Evolutionary conservation across 2,113 vertebrate species (phyloP).

Genomic region (Motacilla tschutschensis): DNA sequence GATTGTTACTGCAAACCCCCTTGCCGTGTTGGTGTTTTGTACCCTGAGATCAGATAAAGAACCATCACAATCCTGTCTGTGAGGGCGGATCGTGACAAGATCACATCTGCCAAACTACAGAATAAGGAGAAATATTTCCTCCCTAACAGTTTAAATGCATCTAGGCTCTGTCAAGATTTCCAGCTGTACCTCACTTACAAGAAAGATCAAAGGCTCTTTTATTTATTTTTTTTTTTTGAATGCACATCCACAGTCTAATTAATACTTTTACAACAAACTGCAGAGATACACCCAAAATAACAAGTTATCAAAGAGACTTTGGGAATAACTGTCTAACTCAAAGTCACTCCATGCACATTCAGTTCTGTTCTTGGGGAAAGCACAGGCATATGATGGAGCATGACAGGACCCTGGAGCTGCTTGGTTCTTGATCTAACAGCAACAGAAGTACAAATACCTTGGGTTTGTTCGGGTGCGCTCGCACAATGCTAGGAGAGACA

Average conservation of each 20-base stretch:
- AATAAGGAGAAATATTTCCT: neutral
- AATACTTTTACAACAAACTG: neutral
- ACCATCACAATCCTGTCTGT: too few relatives aligned
- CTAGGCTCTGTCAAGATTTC: neutral
- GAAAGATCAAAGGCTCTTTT: neutral
- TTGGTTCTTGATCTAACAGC: neutral
- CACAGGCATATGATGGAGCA: neutral
- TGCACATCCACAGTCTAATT: neutral
- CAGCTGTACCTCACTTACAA: neutral
- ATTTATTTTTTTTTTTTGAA: neutral
- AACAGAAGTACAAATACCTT: slow-evolving; percentile 75
- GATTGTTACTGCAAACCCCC: too few relatives aligned
- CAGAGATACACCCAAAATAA: neutral
- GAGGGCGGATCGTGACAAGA: neutral
- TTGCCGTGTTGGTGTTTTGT: too few relatives aligned
- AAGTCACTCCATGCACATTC: neutral
- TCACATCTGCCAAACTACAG: neutral
- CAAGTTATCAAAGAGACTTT: neutral
- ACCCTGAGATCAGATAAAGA: too few relatives aligned
- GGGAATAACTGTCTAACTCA: neutral
- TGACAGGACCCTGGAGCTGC: fast-evolving
- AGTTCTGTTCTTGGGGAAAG: neutral
- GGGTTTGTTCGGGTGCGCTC: slow-evolving; percentile 90
- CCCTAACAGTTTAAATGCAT: neutral
- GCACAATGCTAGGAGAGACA: slow-evolving; percentile 51